Conservation (phyloP, 2,888 invertebrate genomes). For the Pardosa pseudoannulata region DNA sequence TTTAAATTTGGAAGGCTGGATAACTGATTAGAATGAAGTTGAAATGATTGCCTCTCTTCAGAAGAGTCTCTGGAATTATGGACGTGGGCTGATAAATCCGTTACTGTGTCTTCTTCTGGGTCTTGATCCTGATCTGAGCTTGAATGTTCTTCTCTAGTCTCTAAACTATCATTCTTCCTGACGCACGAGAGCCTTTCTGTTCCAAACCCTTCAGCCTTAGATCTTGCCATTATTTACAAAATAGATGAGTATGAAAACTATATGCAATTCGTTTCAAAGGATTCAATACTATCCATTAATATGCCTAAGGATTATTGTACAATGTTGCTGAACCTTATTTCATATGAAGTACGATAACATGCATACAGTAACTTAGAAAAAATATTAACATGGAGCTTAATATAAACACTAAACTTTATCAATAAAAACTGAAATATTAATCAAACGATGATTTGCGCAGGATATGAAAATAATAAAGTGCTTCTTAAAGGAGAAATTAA, state of each 20-base stretch:
- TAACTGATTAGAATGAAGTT: constrained; percentile 12
- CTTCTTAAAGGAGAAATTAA: no score
- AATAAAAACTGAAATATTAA: no score
- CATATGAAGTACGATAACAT: no score
- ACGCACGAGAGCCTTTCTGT: constrained; percentile 10
- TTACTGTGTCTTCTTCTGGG: not conserved
- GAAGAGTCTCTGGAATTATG: not conserved
- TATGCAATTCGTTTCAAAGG: no score
- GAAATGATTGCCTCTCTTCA: constrained; percentile 14
- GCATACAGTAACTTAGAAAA: no score
- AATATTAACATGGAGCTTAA: no score
- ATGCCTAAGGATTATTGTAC: no score
- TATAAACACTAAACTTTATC: no score
- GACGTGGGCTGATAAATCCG: constrained; percentile 7
- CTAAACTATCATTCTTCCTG: constrained; percentile 40
- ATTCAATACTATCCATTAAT: no score
- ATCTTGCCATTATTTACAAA: constrained; percentile 41
- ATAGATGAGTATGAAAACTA: not conserved
- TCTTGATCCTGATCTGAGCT: constrained; percentile 14
- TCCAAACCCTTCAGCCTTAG: constrained; percentile 26
- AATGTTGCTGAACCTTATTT: no score
- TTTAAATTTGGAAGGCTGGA: constrained; percentile 31
- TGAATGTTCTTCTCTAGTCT: constrained; percentile 27
- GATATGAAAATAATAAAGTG: no score
- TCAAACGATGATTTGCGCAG: no score